Conservation (phyloP, 53 echinoderm and acorn worm species). For the Paracentrotus lividus region DNA sequence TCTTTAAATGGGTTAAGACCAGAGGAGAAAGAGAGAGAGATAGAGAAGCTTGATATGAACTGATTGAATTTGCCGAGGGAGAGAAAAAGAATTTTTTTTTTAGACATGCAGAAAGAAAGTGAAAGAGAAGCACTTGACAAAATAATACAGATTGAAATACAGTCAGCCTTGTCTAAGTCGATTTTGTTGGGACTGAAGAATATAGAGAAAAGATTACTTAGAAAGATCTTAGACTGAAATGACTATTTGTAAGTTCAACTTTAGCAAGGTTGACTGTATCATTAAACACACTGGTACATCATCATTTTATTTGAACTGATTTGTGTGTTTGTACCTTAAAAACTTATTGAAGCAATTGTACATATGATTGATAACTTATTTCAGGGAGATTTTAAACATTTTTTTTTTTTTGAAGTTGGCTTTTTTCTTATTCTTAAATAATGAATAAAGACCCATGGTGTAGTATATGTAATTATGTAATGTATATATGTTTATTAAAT, state of each 20-base stretch:
- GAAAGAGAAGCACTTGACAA: neutral
- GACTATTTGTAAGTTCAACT: too few relatives aligned
- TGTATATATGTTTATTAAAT: neutral
- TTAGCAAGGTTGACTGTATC: too few relatives aligned
- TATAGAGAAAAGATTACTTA: neutral
- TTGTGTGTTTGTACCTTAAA: neutral
- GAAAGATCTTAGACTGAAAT: too few relatives aligned
- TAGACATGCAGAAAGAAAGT: neutral
- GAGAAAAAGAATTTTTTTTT: neutral
- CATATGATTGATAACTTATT: neutral
- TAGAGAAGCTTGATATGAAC: too few relatives aligned
- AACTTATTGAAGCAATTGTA: neutral
- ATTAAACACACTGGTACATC: neutral
- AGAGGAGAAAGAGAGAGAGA: neutral
- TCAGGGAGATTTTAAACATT: conserved; percentile 1
- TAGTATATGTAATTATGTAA: neutral
- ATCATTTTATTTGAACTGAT: neutral
- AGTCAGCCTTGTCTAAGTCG: too few relatives aligned
- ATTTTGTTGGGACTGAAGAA: too few relatives aligned
- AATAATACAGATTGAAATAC: too few relatives aligned
- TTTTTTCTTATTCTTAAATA: too few relatives aligned
- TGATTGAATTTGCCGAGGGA: too few relatives aligned
- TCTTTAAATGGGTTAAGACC: neutral
- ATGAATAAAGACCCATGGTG: neutral
- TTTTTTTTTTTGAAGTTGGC: neutral